Evolutionary conservation across 2,888 invertebrate genomes (phyloP).

Genomic region (Agrochola circellaris): DNA sequence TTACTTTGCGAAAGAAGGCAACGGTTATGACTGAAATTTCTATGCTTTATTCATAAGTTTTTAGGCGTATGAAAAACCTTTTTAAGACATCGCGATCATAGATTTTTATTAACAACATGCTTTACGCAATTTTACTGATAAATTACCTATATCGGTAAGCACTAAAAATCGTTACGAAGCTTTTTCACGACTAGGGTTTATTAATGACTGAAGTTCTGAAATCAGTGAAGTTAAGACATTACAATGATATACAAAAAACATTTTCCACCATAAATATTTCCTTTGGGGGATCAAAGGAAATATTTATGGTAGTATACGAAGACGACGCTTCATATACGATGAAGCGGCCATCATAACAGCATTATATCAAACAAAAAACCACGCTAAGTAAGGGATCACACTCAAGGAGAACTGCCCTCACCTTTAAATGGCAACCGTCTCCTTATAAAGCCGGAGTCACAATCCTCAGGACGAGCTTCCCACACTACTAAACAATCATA

Average conservation of each 20-base stretch:
- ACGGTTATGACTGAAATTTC: conserved; percentile 61
- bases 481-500: conserved; percentile 71
- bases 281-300: neutral
- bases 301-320: neutral
- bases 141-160: neutral
- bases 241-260: neutral
- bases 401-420: conserved; percentile 42
- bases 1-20: conserved; percentile 63
- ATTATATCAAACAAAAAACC: conserved; percentile 45
- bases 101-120: conserved; percentile 53
- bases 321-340: neutral
- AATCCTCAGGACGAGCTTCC: conserved; percentile 51
- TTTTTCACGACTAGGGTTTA: neutral
- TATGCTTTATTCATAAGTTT: conserved; percentile 70
- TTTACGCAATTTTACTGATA: conserved; percentile 24
- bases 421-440: conserved; percentile 42
- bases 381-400: conserved; percentile 44
- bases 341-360: conserved; percentile 28
- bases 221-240: neutral
- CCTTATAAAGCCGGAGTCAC: conserved; percentile 34
- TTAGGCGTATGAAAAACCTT: conserved; percentile 64
- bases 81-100: conserved; percentile 54
- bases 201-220: neutral
- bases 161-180: neutral
- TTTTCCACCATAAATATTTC: neutral